These are phyloP conservation scores for Thumatha senex DNA, from an alignment of 2,888 invertebrate genomes.

Conservation along the genomic window DNA sequence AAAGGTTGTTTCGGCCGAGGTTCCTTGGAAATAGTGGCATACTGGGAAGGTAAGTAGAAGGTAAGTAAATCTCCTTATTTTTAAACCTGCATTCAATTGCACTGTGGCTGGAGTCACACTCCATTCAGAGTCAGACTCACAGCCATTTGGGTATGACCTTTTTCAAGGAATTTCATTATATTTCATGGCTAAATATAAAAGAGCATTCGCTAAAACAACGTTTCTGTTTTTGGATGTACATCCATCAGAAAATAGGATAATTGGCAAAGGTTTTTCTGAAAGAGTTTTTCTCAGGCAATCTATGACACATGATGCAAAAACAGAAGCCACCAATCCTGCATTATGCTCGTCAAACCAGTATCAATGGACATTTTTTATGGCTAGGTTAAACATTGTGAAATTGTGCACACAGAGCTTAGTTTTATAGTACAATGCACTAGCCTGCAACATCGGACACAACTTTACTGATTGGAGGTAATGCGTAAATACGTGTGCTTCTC, in stretches of 20 bases:
- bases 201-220: neutral
- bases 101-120: conserved; percentile 22
- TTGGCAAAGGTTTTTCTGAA: neutral
- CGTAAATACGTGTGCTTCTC: conserved; percentile 23
- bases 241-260: neutral
- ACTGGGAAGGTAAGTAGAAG: conserved; percentile 5
- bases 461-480: conserved; percentile 32
- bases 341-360: conserved; percentile 26
- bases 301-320: conserved; percentile 14
- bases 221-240: neutral
- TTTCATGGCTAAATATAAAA: neutral
- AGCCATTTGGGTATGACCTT: conserved; percentile 18
- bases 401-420: conserved; percentile 32
- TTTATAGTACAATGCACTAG: conserved; percentile 30
- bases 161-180: conserved; percentile 11
- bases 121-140: no score
- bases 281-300: conserved; percentile 3
- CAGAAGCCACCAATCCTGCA: conserved; percentile 13
- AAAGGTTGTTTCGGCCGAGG: no score
- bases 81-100: conserved; percentile 18
- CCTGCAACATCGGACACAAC: conserved; percentile 28
- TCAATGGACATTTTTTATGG: conserved; percentile 21
- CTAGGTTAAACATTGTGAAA: conserved; percentile 24
- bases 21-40: no score
- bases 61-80: conserved; percentile 18